These are phyloP conservation scores for Leptinotarsa undecemlineata DNA, from an alignment of 1,140 invertebrate species.

Conservation along the genomic window DNA sequence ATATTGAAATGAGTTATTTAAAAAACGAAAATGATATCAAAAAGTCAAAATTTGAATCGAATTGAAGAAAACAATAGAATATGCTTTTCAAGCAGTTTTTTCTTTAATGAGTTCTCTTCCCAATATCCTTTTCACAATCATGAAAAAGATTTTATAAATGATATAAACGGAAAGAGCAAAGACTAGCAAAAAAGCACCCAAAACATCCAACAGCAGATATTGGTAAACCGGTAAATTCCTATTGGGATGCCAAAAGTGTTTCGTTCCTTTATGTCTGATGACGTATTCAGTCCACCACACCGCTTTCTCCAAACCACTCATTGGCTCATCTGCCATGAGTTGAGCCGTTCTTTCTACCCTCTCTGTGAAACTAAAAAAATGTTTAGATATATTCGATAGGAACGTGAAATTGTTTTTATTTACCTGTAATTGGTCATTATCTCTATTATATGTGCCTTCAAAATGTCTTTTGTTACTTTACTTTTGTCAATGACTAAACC, in stretches of 20 bases:
- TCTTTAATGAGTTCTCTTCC: no score
- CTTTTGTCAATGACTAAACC: conserved; percentile 31
- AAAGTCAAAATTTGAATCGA: no score
- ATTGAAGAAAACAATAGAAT: no score
- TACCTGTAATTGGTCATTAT: conserved; percentile 35
- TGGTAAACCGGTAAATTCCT: conserved; percentile 40
- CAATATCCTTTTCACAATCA: no score
- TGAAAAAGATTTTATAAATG: not conserved
- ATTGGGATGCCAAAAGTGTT: conserved; percentile 55
- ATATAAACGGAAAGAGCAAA: not conserved
- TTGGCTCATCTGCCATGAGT: conserved; percentile 40
- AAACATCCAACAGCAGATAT: conserved; percentile 38
- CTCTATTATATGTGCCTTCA: conserved; percentile 44
- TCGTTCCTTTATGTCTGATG: conserved; percentile 57
- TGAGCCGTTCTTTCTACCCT: not conserved
- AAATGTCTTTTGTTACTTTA: conserved; percentile 34
- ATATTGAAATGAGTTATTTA: no score
- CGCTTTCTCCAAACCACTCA: conserved; percentile 48
- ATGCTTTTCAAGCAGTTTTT: no score
- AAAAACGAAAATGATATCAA: no score
- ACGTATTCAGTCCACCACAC: conserved; percentile 58
- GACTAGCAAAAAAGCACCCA: conserved; percentile 15
- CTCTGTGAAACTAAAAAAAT: conserved; percentile 24
- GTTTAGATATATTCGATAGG: not conserved
- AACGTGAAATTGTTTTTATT: not conserved